These are phyloP conservation scores for Pycnomerus fuliginosus DNA, from an alignment of 2,888 invertebrate genomes.

Conservation along the genomic window DNA sequence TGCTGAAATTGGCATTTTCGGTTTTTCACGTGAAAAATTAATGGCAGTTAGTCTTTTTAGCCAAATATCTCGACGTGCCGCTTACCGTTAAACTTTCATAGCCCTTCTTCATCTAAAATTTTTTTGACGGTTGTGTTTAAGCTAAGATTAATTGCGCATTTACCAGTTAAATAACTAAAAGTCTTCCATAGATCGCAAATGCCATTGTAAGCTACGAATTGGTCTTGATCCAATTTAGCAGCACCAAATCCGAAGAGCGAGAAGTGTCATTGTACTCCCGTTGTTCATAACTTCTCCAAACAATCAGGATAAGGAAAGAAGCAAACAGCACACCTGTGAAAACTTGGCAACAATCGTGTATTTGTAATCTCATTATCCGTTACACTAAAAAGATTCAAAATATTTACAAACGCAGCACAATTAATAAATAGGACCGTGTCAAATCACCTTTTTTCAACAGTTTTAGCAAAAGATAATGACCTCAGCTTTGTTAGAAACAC, in stretches of 20 bases:
- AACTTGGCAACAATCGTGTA: slow-evolving; percentile 38
- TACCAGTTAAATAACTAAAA: too few relatives aligned
- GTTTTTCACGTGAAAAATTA: too few relatives aligned
- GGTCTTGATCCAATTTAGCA: not conserved
- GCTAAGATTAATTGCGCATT: too few relatives aligned
- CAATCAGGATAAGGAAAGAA: not conserved
- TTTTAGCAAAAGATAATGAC: slow-evolving; percentile 10
- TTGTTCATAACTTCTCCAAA: not conserved
- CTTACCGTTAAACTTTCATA: too few relatives aligned
- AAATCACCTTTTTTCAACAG: slow-evolving; percentile 15
- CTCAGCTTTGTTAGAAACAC: too few relatives aligned
- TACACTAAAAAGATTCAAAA: slow-evolving; percentile 35
- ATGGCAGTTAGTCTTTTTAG: too few relatives aligned
- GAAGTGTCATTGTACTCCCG: not conserved
- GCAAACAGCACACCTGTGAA: not conserved
- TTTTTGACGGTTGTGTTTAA: too few relatives aligned
- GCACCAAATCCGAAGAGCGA: too few relatives aligned
- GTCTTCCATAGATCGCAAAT: not conserved
- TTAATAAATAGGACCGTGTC: slow-evolving; percentile 18
- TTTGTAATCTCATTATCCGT: slow-evolving; percentile 24
- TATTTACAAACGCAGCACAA: slow-evolving; percentile 38
- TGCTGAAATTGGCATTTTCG: too few relatives aligned
- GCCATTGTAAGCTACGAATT: not conserved
- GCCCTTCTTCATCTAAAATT: too few relatives aligned
- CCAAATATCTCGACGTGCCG: too few relatives aligned